Evolutionary conservation across 2,113 vertebrate species (phyloP), one percentile per base, ranked within the genome.

Genomic region (Notothenia rossii): DNA sequence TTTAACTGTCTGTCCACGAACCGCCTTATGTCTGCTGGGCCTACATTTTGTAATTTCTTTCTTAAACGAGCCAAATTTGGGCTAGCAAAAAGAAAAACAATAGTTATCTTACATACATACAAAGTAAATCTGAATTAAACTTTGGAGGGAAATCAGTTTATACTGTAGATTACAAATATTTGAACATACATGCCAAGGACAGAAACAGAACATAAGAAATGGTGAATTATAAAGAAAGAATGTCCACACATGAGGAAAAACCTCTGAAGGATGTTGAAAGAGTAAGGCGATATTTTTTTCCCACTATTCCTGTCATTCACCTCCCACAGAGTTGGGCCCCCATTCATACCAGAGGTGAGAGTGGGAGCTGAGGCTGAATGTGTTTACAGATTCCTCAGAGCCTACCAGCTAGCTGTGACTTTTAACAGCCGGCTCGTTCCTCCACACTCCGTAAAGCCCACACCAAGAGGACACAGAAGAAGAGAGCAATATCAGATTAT

Each of bases 371-470:
- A 80, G 78, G 79, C n/a, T 83, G 73, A 85, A 86, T 91, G 89
- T 90, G 79, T 82, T 84, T 72, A 81, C 76, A 90, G 86, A 92
- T 92, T 93, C 92, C 91, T 91, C 72, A 86, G 67, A 74, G 74
- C 62, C 83, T 92, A 77, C 89, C 90, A 92, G 64, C 79, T 84
- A 89, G 80, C 87, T 94, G 93, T 74, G 83, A 92, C 80, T 90
- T 93, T 91, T 89, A 75, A 84, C 84, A 82, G 71, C 62, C 15
- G 17, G 29, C 25, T 49, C 53, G 25, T 45, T 76, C 51, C 67
- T 40, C 12, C 46, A 60, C 71, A 49, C 56, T 46, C 22, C 18
- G 10, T 64, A 63, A 7, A 62, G 58, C 62, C 61, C 53, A 68
- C 48, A 79, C 12, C 17, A 58, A 63, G 60, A 20, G n/a, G 1